Evolutionary conservation across 2,888 invertebrate genomes (phyloP).

Genomic region (Seira ritae): DNA sequence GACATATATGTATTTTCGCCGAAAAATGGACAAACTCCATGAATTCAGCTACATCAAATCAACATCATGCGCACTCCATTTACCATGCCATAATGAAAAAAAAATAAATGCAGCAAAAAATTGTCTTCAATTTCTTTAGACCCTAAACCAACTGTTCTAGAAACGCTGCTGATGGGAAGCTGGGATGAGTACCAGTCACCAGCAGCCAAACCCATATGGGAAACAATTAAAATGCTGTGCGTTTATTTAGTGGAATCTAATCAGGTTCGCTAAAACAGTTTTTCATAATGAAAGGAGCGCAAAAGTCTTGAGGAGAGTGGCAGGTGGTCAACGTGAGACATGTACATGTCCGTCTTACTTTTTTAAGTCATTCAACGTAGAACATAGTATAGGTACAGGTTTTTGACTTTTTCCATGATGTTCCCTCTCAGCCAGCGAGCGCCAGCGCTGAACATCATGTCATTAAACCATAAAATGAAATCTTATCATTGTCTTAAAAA

Average conservation of each 20-base stretch:
- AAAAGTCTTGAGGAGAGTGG: background rate
- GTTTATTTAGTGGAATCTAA: conserved; percentile 1
- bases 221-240: background rate
- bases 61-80: too few species aligned
- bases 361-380: background rate
- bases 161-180: background rate
- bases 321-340: background rate
- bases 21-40: too few species aligned
- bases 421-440: too few species aligned
- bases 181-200: background rate
- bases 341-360: background rate
- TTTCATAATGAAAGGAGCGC: background rate
- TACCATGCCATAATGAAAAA: too few species aligned
- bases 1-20: too few species aligned
- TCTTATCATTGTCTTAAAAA: background rate
- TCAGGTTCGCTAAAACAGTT: background rate
- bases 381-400: background rate
- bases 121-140: too few species aligned
- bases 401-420: background rate
- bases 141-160: background rate
- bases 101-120: too few species aligned
- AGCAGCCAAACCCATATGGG: background rate
- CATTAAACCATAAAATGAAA: background rate
- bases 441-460: background rate
- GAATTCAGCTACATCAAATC: too few species aligned